phyloP scores from a whole-genome alignment of 2,888 invertebrate genomes.

The Microctonus hyperodae region DNA sequence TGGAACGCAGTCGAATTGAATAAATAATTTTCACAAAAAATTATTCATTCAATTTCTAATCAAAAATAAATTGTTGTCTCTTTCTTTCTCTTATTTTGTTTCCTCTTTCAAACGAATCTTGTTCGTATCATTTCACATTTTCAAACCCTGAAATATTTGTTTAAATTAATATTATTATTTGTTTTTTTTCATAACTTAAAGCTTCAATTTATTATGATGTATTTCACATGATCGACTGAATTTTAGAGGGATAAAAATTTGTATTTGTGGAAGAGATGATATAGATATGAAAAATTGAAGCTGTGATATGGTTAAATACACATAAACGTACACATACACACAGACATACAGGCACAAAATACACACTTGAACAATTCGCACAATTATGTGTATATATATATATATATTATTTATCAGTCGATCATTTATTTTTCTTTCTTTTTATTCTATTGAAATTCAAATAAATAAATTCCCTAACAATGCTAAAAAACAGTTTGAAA shows the following conservation, averaged over 20 bases:
- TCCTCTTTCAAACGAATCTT: not conserved
- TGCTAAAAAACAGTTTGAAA: constrained; percentile 1
- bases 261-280: constrained; percentile 26
- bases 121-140: not conserved
- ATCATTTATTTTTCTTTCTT: constrained; percentile 8
- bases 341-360: too few species aligned
- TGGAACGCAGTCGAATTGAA: constrained; percentile 57
- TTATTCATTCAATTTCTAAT: not conserved
- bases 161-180: not conserved
- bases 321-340: too few species aligned
- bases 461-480: constrained; percentile 10
- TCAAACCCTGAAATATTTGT: not conserved
- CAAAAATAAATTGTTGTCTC: constrained; percentile 5
- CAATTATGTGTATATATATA: constrained; percentile 15
- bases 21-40: constrained; percentile 43
- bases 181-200: not conserved
- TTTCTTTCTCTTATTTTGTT: constrained; percentile 17
- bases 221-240: constrained; percentile 7
- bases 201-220: not conserved
- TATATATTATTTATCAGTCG: constrained; percentile 27
- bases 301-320: constrained; percentile 29
- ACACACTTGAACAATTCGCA: not conserved
- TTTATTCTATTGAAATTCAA: not conserved
- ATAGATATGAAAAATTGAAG: constrained; percentile 28
- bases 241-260: not conserved